Evolutionary conservation across 2,888 invertebrate genomes (phyloP).

Genomic region (Temnothorax ravouxi): DNA sequence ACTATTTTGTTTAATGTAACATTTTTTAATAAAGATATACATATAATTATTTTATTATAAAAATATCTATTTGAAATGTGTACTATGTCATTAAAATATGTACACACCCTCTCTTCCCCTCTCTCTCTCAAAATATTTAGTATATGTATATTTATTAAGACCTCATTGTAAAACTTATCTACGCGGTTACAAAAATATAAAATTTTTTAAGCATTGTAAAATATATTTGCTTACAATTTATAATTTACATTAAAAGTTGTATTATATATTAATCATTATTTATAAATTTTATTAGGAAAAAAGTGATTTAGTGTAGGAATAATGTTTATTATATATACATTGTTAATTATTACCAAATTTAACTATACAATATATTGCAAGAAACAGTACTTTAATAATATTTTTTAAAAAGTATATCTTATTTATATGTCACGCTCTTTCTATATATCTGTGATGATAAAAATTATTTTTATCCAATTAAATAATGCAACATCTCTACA

Average conservation of each 20-base stretch:
- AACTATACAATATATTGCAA: background rate
- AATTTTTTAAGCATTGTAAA: background rate
- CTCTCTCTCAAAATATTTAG: background rate
- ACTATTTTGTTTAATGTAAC: too few relatives aligned
- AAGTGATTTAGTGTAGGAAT: background rate
- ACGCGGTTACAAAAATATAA: background rate
- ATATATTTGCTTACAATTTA: background rate
- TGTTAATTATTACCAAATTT: background rate
- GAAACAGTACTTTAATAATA: background rate
- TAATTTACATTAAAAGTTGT: background rate
- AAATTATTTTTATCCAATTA: constrained; percentile 10
- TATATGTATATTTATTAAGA: background rate
- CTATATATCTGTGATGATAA: background rate
- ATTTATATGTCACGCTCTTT: background rate
- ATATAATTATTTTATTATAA: too few relatives aligned
- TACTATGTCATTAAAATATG: too few relatives aligned
- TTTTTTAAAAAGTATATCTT: background rate
- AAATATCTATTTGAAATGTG: too few relatives aligned
- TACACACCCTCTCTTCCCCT: background rate
- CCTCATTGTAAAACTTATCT: too few relatives aligned
- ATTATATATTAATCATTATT: background rate
- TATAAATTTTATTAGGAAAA: background rate
- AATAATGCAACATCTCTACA: background rate
- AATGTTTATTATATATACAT: background rate
- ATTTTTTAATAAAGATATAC: too few relatives aligned